A percentile compares a stretch with the other conserved stretches of the same genome.
Conservation (phyloP, 1,140 invertebrate species). For the Chironomus striatipennis region DNA sequence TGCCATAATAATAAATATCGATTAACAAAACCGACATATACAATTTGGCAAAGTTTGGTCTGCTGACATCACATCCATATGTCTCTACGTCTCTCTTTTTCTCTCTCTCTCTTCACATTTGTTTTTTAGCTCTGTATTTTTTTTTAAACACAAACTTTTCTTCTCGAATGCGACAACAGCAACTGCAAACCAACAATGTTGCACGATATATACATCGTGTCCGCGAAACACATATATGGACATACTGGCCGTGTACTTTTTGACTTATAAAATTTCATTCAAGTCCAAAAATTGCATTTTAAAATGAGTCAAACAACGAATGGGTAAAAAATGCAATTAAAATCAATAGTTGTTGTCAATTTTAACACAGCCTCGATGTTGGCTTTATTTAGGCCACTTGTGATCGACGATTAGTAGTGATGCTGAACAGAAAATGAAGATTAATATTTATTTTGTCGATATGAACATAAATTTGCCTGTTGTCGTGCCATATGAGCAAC, state of each 20-base stretch:
- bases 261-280: not conserved
- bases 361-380: not conserved
- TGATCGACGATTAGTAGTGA: not conserved
- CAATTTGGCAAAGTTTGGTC: not conserved
- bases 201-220: not conserved
- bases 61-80: not conserved
- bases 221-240: not conserved
- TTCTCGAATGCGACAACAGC: not conserved
- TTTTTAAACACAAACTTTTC: too few species aligned
- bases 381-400: not conserved
- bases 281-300: not conserved
- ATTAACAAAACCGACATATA: not conserved
- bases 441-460: not conserved
- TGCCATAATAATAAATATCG: constrained; percentile 9
- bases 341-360: not conserved
- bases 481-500: too few species aligned
- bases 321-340: constrained; percentile 15
- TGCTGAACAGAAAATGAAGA: not conserved
- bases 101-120: not conserved
- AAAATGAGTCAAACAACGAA: not conserved
- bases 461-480: not conserved
- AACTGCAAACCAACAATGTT: not conserved
- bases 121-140: not conserved
- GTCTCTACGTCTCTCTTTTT: not conserved
- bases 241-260: not conserved